Base-by-base conservation (phyloP, 2,888 invertebrate species). In the Cerastis leucographa region DNA sequence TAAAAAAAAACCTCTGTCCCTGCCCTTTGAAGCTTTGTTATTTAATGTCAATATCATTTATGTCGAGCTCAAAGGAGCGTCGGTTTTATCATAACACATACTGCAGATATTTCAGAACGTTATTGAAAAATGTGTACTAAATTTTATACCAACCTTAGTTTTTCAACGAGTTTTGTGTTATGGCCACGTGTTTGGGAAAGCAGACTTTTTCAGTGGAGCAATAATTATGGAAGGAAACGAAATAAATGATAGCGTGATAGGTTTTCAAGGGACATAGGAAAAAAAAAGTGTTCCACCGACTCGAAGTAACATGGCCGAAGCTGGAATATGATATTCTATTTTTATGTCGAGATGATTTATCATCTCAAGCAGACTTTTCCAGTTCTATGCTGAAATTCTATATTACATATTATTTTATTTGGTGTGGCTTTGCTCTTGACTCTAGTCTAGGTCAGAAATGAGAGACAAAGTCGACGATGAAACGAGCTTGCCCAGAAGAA, bases 21-120 rank as follows among this genome's bases (percentile, higher is more conserved):
- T 44, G 12, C 29, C 65, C 61, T 85, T 69, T 76, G 71, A 61
- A 54, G 65, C 56, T 71, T 69, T 51, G 64, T 74, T 51, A 77
- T 71, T 72, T 54, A 73, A 85, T 65, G 65, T 71, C 65, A 71
- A 71, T 81, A 71, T 82, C 61, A 69, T 35, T 35, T 62, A 72
- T 40, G 54, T 42, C 7, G 51, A 19, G 17, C 46, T 69, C 61
- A 83, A 85, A 84, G 54, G 71, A 67, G 22, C 59, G 29, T 46
- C 14, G 29, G 11, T 68, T 61, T 81, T 35, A 11, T 22, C 7
- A 67, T 67, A 64, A 44, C n/a, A 69, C 54, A 62, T 83, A 35
- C 65, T 76, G 46, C 42, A 66, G 1, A 70, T 70, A 54, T 83
- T 70, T 56, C 35, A 42, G 19, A 42, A 11, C 6, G n/a, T 61